Conservation (phyloP, 2,888 invertebrate genomes). For the Ryuthela nishihirai region DNA sequence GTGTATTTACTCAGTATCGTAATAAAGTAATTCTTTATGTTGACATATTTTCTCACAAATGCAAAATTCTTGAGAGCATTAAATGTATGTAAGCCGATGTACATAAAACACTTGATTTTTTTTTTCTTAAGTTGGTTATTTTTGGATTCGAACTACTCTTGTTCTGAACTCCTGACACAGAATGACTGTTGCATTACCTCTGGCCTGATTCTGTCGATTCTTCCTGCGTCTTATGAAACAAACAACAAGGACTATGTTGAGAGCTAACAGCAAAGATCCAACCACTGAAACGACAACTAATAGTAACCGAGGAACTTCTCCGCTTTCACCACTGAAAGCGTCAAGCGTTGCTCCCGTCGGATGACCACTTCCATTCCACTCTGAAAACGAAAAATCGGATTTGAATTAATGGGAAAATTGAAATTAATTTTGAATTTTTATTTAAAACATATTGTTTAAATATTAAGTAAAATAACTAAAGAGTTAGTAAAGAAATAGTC, state of each 20-base stretch:
- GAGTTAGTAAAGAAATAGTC: too few relatives aligned
- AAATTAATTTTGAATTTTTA: neutral
- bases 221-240: conserved; percentile 76
- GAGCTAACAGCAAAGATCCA: conserved; percentile 74
- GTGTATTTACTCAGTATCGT: too few relatives aligned
- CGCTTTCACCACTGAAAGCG: conserved; percentile 52
- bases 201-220: conserved; percentile 41
- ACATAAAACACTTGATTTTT: too few relatives aligned
- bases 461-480: too few relatives aligned
- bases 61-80: too few relatives aligned
- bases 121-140: too few relatives aligned
- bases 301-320: conserved; percentile 68
- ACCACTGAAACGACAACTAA: conserved; percentile 79
- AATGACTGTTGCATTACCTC: too few relatives aligned
- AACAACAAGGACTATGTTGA: conserved; percentile 82
- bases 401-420: neutral
- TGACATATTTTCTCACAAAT: too few relatives aligned
- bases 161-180: too few relatives aligned
- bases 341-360: conserved; percentile 28
- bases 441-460: neutral
- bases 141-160: too few relatives aligned
- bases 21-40: too few relatives aligned
- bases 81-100: too few relatives aligned
- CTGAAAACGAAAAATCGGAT: conserved; percentile 1
- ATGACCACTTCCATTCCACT: conserved; percentile 2